phyloP scores from a whole-genome alignment of 1,140 invertebrate genomes.

The Holcopasites calliopsidis region DNA sequence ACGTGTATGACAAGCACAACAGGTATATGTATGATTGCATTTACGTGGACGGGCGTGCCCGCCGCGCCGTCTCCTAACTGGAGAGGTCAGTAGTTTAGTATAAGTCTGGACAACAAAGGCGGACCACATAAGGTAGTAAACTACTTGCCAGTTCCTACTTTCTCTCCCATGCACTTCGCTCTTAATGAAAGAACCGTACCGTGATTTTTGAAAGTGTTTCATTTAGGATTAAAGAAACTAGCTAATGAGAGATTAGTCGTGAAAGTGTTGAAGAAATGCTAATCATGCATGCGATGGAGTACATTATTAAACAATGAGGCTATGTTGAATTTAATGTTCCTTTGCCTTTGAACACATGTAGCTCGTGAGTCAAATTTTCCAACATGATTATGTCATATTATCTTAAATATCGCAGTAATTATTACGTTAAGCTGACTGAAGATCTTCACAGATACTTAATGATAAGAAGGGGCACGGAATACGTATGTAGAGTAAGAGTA shows the following conservation, averaged over 20 bases:
- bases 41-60: constrained; percentile 11
- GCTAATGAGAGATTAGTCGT: constrained; percentile 23
- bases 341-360: no score
- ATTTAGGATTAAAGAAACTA: constrained; percentile 29
- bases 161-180: not conserved
- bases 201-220: not conserved
- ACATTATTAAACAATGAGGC: constrained; percentile 12
- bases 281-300: constrained; percentile 47
- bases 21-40: constrained; percentile 10
- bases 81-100: constrained; percentile 18
- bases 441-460: no score
- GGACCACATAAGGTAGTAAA: constrained; percentile 1
- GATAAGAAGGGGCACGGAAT: no score
- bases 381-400: no score
- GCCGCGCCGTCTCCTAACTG: constrained; percentile 19
- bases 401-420: no score
- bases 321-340: no score
- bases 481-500: no score
- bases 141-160: constrained; percentile 34
- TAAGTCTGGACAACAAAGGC: constrained; percentile 28
- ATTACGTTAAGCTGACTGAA: no score
- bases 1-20: constrained; percentile 1
- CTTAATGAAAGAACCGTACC: constrained; percentile 3
- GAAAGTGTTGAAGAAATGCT: constrained; percentile 18
- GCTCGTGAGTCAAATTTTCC: no score